Base-by-base conservation (phyloP, 1,140 invertebrate genomes). In the Potamilus streckersoni region DNA sequence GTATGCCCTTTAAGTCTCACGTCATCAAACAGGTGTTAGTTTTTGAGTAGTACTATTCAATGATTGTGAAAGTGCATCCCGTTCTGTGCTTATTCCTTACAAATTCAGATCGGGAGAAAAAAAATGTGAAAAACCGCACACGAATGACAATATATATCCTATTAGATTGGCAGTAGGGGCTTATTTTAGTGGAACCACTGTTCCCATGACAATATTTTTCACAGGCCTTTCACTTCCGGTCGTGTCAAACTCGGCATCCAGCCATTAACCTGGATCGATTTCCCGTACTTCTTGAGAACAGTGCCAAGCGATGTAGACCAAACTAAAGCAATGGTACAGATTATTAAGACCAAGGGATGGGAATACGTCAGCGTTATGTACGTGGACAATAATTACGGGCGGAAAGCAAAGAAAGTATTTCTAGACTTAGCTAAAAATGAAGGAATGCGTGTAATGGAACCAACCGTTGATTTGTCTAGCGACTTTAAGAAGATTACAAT, bases 271-370 rank as follows among this genome's bases (percentile, higher is more conserved):
- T 89, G 16, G 87, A 76, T 79, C 6, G 83, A 82, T 57, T 89
- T 81, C 74, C 85, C 85, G 0, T 88, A 84, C 63, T 89, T 88
- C 67, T 69, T 86, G 16, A 75, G 88, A 19, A 86, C 86, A 11
- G 86, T 89, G 56, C 86, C 87, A 15, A 85, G 85, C 79, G 88
- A 89, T 70, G 79, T 82, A 6, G 79, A 83, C 82, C 94, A 95
- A 87, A 93, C 93, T 0, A 90, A 92, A 77, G 93, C 93, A 0
- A 94, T 95, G 91, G 92, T 93, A 8, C 92, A 94, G 83, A 92
- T 95, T 67, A 91, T 94, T 27, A 90, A 80, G 61, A 20, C 61
- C 82, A 93, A 85, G 76, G 79, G 74, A 0, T 87, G 86, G 85
- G 59, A 83, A 14, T 87, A 85, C 55, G 82, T 88, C 11, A 85